Percentiles rank a stretch among this genome's conserved stretches.
phyloP scores from a whole-genome alignment of 2,797 vertebrate genomes.

The Propithecus deckenii region DNA sequence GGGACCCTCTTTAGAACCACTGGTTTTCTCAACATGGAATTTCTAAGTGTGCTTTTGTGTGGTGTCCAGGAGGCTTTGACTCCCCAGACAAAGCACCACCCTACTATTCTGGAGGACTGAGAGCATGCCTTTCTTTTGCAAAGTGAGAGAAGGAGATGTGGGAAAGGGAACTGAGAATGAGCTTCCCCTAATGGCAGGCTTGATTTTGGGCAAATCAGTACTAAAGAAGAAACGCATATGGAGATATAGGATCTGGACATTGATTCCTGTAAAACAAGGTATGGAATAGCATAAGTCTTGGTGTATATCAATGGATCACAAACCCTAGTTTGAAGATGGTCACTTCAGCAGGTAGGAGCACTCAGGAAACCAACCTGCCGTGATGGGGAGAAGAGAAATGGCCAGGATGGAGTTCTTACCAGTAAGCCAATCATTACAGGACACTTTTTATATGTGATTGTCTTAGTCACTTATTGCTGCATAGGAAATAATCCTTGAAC shows the following conservation, averaged over 20 bases:
- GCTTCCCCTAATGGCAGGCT: not conserved
- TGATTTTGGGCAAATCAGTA: not conserved
- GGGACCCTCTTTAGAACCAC: not conserved
- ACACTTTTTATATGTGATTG: not conserved
- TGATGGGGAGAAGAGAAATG: not conserved
- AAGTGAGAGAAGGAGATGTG: no score
- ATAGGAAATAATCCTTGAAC: not conserved
- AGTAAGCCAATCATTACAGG: not conserved
- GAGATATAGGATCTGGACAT: not conserved
- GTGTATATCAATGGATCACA: not conserved
- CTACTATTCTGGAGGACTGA: not conserved
- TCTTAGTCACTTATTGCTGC: not conserved
- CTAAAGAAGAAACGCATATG: not conserved
- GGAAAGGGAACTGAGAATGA: not conserved
- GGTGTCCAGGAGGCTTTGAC: not conserved
- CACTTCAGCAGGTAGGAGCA: not conserved
- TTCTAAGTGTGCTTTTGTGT: not conserved
- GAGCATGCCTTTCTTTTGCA: not conserved
- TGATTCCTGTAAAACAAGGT: not conserved
- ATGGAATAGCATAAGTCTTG: not conserved
- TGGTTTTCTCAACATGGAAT: not conserved
- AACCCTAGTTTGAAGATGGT: not conserved
- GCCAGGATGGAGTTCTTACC: not conserved
- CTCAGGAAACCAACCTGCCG: not conserved
- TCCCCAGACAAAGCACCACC: not conserved